Conservation (phyloP, 2,113 vertebrate genomes). For the Platanista minor region DNA sequence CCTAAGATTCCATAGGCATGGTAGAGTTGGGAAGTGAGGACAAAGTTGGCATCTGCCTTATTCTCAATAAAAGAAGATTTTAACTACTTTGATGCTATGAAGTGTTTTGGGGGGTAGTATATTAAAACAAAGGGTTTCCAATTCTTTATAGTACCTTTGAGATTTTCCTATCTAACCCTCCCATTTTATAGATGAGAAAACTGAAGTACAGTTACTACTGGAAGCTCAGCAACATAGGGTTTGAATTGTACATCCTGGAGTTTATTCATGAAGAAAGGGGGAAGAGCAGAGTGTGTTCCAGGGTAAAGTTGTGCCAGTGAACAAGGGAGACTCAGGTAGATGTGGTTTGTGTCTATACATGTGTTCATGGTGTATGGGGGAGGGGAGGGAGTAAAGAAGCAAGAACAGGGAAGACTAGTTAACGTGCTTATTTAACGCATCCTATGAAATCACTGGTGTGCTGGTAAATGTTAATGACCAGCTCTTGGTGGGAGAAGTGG, state of each 20-base stretch:
- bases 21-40: not conserved
- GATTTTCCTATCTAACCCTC: not conserved
- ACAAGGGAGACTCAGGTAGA: no score
- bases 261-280: not conserved
- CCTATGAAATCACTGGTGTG: not conserved
- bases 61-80: not conserved
- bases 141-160: not conserved
- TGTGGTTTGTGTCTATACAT: not conserved
- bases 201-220: not conserved
- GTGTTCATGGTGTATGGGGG: not conserved
- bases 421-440: no score
- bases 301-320: not conserved
- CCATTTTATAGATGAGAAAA: not conserved
- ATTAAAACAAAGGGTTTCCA: not conserved
- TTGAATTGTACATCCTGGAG: not conserved
- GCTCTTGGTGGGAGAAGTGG: not conserved
- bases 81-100: not conserved
- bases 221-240: not conserved
- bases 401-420: not conserved
- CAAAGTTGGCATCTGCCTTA: not conserved
- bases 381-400: not conserved
- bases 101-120: not conserved
- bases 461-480: not conserved
- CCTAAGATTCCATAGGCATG: accelerated
- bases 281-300: not conserved